Evolutionary conservation across 1,140 invertebrate species (phyloP), one percentile per base, ranked within the genome.

Genomic region (Radopholus similis): DNA sequence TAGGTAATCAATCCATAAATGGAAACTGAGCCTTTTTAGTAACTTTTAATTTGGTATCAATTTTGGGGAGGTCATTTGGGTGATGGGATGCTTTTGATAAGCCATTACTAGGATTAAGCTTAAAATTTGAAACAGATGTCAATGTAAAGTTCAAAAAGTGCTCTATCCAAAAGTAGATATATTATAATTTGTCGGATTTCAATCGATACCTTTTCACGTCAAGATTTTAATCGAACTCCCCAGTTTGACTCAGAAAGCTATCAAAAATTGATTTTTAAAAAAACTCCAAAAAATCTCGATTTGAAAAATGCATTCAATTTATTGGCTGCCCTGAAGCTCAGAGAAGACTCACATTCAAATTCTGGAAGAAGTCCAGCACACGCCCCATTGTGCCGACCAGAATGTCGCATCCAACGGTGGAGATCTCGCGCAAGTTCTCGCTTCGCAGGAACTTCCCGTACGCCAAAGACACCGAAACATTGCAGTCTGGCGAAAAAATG

Each of bases 321-420:
- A 59, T 51, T 54, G 63, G 9, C n/a, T 57, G 9, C 9, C 4
- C 4, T 57, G 4, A 37, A 21, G 21, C 62, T 9, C 11, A n/a
- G n/a, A n/a, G n/a, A n/a, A 65, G 32, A 64, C 18, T 21, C 38
- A 49, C 71, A 60, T 23, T 28, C n/a, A 65, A 73, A 26, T 49
- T 35, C 65, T 34, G 67, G 55, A 60, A 72, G 57, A 67, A 77
- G 57, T 72, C 78, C 73, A 18, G 68, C 63, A 98, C 91, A 72
- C 95, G 86, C 57, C 95, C 96, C 1, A 95, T 95, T 11, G 95
- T 98, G 0, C 57, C 95, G 21, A 98, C 91, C 53, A 98, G 89
- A 69, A 81, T 64, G 58, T 79, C 68, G 49, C 69, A 62, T n/a
- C 68, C 68, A 35, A 13, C 35, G 4, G 34, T 64, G 0, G 32